Conservation (phyloP, 2,797 vertebrate genomes). For the Danio aesculapii region DNA sequence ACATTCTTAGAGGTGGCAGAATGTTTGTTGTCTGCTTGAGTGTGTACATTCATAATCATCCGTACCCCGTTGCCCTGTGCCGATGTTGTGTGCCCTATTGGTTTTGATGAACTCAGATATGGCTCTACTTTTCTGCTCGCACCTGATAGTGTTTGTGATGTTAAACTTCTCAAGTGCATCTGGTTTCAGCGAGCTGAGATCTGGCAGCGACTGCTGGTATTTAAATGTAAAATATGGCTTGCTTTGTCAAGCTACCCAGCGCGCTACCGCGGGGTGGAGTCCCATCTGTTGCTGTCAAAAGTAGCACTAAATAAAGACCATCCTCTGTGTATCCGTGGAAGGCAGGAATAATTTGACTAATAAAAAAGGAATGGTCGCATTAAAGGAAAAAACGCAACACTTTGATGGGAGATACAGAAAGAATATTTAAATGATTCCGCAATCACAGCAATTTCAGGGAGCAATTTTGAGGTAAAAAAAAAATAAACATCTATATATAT, state of each 20-base stretch:
- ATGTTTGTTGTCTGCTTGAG: slow-evolving; percentile 27
- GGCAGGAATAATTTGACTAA: too few relatives aligned
- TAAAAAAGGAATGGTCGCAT: too few relatives aligned
- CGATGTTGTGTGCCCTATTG: slow-evolving; percentile 14
- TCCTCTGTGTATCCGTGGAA: slow-evolving; percentile 15
- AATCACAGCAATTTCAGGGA: too few relatives aligned
- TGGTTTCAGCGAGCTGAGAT: slow-evolving; percentile 37
- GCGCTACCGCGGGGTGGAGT: slow-evolving; percentile 56
- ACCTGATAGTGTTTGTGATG: slow-evolving; percentile 17
- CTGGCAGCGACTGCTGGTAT: slow-evolving; percentile 50
- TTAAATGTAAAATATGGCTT: slow-evolving; percentile 62
- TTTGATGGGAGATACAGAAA: too few relatives aligned
- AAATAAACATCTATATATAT: too few relatives aligned
- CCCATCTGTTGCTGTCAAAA: slow-evolving; percentile 67
- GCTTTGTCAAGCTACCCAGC: slow-evolving; percentile 55
- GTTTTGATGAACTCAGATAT: slow-evolving; percentile 39
- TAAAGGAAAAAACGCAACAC: too few relatives aligned
- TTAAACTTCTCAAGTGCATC: slow-evolving; percentile 45
- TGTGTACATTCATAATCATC: slow-evolving; percentile 7
- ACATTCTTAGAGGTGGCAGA: not conserved
- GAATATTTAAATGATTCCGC: too few relatives aligned
- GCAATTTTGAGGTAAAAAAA: too few relatives aligned
- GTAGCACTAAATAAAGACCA: slow-evolving; percentile 55
- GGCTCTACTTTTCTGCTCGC: slow-evolving; percentile 11
- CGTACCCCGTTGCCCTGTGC: not conserved